These are phyloP conservation scores for Lytechinus variegatus DNA, from an alignment of 35 echinoderm and acorn worm species.

Conservation along the genomic window DNA sequence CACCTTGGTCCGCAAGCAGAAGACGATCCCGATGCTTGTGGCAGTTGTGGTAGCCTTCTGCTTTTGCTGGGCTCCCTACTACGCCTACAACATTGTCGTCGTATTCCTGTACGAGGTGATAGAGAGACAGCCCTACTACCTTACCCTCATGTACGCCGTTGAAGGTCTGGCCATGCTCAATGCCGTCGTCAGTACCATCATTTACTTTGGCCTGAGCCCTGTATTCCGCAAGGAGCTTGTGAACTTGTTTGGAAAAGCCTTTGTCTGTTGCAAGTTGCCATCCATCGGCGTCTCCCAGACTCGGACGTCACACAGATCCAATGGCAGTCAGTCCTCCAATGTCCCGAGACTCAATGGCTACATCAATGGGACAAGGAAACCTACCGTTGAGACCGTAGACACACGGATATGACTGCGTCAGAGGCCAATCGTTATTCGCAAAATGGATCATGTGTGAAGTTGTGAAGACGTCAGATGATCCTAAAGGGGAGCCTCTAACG, in stretches of 20 bases:
- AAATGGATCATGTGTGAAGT: neutral
- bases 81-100: slow-evolving; percentile 75
- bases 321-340: slow-evolving; percentile 72
- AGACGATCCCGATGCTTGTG: slow-evolving; percentile 96
- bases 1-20: slow-evolving; percentile 82
- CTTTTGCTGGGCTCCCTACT: slow-evolving; percentile 90
- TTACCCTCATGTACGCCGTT: slow-evolving; percentile 66
- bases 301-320: slow-evolving; percentile 47
- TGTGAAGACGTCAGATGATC: neutral
- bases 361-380: slow-evolving; percentile 67
- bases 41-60: slow-evolving; percentile 94
- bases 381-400: slow-evolving; percentile 73
- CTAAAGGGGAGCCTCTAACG: neutral
- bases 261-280: slow-evolving; percentile 42
- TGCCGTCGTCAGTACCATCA: slow-evolving; percentile 86
- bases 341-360: slow-evolving; percentile 57
- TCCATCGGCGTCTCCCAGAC: slow-evolving; percentile 12
- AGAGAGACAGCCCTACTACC: slow-evolving; percentile 50
- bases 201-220: slow-evolving; percentile 87
- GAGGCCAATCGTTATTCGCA: neutral
- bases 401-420: slow-evolving; percentile 60
- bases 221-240: slow-evolving; percentile 88
- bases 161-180: slow-evolving; percentile 96
- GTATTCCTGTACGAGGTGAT: slow-evolving; percentile 64
- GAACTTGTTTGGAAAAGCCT: slow-evolving; percentile 42